Evolutionary conservation across 2,797 vertebrate species (phyloP).

Genomic region (Chromobotia macracanthus): DNA sequence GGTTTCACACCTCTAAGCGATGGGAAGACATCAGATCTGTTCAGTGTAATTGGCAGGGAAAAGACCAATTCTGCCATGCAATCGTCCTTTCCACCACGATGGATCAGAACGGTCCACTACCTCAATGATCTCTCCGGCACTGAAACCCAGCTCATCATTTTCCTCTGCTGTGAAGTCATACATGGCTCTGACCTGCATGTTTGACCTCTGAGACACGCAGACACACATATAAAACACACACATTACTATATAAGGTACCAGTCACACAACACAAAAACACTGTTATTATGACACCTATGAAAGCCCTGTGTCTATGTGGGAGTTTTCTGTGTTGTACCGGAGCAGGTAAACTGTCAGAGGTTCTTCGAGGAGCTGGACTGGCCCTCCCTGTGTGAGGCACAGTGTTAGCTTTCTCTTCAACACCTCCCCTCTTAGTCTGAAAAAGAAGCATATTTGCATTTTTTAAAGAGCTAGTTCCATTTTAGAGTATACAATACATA

Average conservation of each 20-base stretch:
- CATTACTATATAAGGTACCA: not conserved
- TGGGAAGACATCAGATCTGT: constrained; percentile 65
- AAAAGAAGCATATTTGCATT: not conserved
- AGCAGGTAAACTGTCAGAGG: constrained; percentile 64
- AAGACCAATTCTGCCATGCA: constrained; percentile 83
- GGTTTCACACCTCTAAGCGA: not conserved
- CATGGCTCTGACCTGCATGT: constrained; percentile 83
- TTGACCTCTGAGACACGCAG: constrained; percentile 47
- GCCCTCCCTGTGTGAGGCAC: constrained; percentile 65
- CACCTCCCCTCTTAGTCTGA: constrained; percentile 64
- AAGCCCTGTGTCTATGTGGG: not conserved
- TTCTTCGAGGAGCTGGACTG: constrained; percentile 62
- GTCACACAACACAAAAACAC: not conserved
- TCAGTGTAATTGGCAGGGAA: constrained; percentile 92
- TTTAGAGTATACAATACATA: not conserved
- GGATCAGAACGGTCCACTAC: constrained; percentile 86
- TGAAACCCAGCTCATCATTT: constrained; percentile 87
- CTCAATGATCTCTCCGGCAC: constrained; percentile 84
- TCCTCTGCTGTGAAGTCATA: constrained; percentile 88
- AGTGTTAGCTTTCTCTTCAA: constrained; percentile 71
- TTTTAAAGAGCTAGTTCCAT: not conserved
- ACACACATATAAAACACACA: constrained; percentile 25
- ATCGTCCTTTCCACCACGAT: constrained; percentile 89
- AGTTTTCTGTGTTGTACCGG: constrained; percentile 45
- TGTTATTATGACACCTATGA: not conserved